phyloP scores from a whole-genome alignment of 1,140 invertebrate species.

The Saccostrea cuccullata region DNA sequence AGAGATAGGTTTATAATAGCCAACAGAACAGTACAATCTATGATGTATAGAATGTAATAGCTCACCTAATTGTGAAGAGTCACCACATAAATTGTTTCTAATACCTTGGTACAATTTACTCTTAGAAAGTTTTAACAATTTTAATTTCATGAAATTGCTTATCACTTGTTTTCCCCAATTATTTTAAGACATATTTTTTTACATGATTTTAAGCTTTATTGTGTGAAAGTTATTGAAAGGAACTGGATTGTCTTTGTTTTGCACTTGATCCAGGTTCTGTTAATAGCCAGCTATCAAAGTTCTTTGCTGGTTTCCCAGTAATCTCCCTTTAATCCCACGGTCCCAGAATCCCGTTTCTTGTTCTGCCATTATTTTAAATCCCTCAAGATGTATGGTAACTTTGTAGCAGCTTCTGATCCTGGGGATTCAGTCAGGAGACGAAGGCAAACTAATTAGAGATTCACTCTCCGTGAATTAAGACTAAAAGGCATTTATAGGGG shows the following conservation, averaged over 20 bases:
- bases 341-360: neutral
- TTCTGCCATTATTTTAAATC: slow-evolving; percentile 10
- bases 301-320: slow-evolving; percentile 3
- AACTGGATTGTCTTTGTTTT: neutral
- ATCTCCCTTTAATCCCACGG: neutral
- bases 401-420: neutral
- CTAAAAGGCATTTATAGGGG: slow-evolving; percentile 24
- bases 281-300: neutral
- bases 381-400: slow-evolving; percentile 2
- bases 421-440: neutral
- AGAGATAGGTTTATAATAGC: slow-evolving; percentile 16
- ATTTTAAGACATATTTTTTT: neutral
- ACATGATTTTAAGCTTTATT: neutral
- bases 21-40: neutral
- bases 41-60: neutral
- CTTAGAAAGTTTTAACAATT: neutral
- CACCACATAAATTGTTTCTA: neutral
- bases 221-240: neutral
- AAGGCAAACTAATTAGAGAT: slow-evolving; percentile 16
- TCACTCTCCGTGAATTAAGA: slow-evolving; percentile 21
- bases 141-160: neutral
- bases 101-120: neutral
- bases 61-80: neutral
- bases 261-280: neutral
- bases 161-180: neutral